Conservation (phyloP, 2,797 vertebrate genomes). For the Echiichthys vipera region DNA sequence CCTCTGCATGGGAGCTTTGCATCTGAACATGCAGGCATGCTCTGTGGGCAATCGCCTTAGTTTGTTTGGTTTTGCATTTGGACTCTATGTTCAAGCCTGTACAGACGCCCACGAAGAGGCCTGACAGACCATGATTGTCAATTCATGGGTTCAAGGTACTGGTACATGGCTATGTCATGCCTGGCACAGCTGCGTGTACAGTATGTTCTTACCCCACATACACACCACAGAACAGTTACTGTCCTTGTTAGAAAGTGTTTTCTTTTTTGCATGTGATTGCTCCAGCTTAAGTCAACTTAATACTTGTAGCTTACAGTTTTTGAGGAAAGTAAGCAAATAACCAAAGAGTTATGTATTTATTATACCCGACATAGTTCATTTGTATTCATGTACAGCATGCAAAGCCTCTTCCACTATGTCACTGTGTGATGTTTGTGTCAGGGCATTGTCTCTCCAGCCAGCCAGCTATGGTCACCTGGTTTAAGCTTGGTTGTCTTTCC, state of each 20-base stretch:
- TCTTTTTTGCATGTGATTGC: neutral
- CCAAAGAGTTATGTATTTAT: neutral
- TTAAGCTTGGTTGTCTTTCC: slow-evolving; percentile 27
- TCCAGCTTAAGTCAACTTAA: neutral
- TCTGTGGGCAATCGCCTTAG: neutral
- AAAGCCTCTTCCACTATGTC: slow-evolving; percentile 35
- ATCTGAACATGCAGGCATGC: slow-evolving; percentile 8
- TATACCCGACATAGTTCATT: neutral
- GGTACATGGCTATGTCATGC: slow-evolving; percentile 61
- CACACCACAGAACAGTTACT: neutral
- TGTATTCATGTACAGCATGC: slow-evolving; percentile 12
- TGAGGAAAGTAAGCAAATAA: neutral
- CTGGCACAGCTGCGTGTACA: slow-evolving; percentile 62
- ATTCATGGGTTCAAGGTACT: slow-evolving; percentile 54
- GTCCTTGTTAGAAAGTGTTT: slow-evolving; percentile 22
- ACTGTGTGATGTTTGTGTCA: slow-evolving; percentile 30
- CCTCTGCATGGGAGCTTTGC: slow-evolving; percentile 16
- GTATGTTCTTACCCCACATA: slow-evolving; percentile 34
- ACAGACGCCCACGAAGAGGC: slow-evolving; percentile 20
- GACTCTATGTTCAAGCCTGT: slow-evolving; percentile 27
- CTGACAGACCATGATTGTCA: slow-evolving; percentile 67
- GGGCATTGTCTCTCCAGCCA: slow-evolving; percentile 44
- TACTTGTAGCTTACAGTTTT: neutral
- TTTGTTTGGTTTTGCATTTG: slow-evolving; percentile 33
- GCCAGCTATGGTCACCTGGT: slow-evolving; percentile 56